phyloP scores from a whole-genome alignment of 2,113 vertebrate genomes.

The Blennius ocellaris region DNA sequence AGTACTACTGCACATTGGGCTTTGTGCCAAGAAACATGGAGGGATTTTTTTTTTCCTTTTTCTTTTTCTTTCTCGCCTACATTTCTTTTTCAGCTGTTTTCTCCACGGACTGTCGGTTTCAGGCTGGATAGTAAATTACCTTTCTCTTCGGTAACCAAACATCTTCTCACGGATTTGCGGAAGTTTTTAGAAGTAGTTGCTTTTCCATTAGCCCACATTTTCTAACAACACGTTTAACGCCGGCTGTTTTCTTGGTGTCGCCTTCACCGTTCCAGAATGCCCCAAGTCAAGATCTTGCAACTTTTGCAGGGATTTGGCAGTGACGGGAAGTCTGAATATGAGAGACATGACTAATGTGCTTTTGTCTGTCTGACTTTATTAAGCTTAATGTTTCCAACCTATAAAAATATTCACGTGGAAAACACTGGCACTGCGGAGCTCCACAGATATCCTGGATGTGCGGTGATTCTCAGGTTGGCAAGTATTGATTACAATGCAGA shows the following conservation, averaged over 20 bases:
- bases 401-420: no score
- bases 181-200: slow-evolving; percentile 48
- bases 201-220: slow-evolving; percentile 37
- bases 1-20: slow-evolving; percentile 23
- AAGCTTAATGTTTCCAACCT: no score
- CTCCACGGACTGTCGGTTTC: slow-evolving; percentile 55
- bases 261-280: slow-evolving; percentile 2
- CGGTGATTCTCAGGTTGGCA: no score
- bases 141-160: slow-evolving; percentile 52
- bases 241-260: not conserved
- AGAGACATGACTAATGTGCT: not conserved
- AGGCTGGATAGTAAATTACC: slow-evolving; percentile 59
- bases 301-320: not conserved
- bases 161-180: slow-evolving; percentile 47
- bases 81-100: slow-evolving; percentile 77
- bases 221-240: slow-evolving; percentile 10
- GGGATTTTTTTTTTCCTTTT: slow-evolving; percentile 4
- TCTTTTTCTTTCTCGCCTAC: slow-evolving; percentile 34
- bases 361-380: not conserved
- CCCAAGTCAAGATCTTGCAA: not conserved
- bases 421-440: not conserved
- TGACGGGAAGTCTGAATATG: not conserved
- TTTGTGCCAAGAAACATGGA: slow-evolving; percentile 43
- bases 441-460: not conserved
- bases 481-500: no score